These are phyloP conservation scores for Holothuria glaberrima DNA, from an alignment of 35 echinoderm and acorn worm genomes.

Conservation along the genomic window DNA sequence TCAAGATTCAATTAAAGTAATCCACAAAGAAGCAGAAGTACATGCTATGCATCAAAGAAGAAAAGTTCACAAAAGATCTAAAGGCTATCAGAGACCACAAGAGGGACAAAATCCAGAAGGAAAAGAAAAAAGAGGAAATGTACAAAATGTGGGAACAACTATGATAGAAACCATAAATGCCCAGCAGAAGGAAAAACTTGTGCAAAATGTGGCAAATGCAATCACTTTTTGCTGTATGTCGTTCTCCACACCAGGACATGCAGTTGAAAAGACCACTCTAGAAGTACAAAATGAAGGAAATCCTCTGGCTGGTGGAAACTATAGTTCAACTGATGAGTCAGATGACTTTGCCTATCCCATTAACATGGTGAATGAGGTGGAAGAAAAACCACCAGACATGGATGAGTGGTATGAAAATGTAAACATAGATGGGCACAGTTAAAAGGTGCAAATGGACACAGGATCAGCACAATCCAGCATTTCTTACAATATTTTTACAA, in stretches of 20 bases:
- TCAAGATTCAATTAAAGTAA: conserved; percentile 36
- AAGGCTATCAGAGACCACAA: background rate
- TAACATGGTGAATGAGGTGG: background rate
- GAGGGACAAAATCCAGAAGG: background rate
- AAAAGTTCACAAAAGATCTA: background rate
- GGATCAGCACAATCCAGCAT: conserved; percentile 68
- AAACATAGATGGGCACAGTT: conserved; percentile 22
- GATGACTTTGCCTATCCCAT: conserved; percentile 1
- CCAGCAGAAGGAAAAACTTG: conserved; percentile 65
- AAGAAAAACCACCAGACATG: background rate
- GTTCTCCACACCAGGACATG: conserved; percentile 27
- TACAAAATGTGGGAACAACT: conserved; percentile 62
- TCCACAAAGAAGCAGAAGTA: conserved; percentile 27
- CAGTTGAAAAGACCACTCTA: background rate
- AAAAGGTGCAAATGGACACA: conserved; percentile 70
- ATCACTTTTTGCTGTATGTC: conserved; percentile 74
- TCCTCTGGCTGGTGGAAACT: too few relatives aligned
- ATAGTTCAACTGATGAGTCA: background rate
- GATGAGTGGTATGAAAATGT: conserved; percentile 81
- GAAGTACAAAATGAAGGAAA: background rate
- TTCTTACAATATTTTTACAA: conserved; percentile 51
- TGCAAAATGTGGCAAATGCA: conserved; percentile 64
- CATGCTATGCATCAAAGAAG: conserved; percentile 8
- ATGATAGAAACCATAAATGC: conserved; percentile 58
- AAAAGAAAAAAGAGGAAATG: conserved; percentile 56